These are phyloP conservation scores for Sphaeramia orbicularis DNA, from an alignment of 2,797 vertebrate species.

Conservation along the genomic window DNA sequence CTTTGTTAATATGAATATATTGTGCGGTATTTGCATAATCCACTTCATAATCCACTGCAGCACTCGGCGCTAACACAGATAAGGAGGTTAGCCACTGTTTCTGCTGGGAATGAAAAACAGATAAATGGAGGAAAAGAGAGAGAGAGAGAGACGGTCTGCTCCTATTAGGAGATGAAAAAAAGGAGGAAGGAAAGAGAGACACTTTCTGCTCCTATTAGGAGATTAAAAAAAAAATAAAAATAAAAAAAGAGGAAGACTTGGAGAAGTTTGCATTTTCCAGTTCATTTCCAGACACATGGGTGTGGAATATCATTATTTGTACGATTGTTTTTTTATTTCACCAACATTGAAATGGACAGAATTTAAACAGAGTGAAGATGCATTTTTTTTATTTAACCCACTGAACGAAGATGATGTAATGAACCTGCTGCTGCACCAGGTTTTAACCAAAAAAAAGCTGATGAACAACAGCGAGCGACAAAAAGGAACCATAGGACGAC, in stretches of 20 bases:
- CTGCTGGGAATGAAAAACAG: constrained; percentile 83
- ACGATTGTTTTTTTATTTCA: constrained; percentile 38
- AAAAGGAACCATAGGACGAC: constrained; percentile 63
- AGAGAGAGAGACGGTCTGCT: constrained; percentile 74
- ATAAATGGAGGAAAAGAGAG: constrained; percentile 80
- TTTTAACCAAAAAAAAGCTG: constrained; percentile 32
- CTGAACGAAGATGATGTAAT: constrained; percentile 61
- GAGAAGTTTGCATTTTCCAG: constrained; percentile 71
- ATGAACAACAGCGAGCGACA: constrained; percentile 29
- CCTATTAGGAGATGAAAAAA: constrained; percentile 87
- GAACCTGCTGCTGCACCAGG: constrained; percentile 31
- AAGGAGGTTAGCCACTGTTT: constrained; percentile 82
- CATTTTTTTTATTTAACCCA: constrained; percentile 18
- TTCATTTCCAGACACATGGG: constrained; percentile 67
- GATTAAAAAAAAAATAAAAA: no score
- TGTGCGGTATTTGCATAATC: constrained; percentile 83
- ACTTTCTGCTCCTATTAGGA: no score
- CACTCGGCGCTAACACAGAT: constrained; percentile 79
- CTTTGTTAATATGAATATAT: constrained; percentile 84
- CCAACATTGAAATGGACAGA: constrained; percentile 51
- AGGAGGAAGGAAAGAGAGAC: no score
- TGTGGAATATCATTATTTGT: constrained; percentile 75
- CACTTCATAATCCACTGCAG: constrained; percentile 80
- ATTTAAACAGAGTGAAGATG: background rate
- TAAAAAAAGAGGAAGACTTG: constrained; percentile 74